Evolutionary conservation across 2,888 invertebrate genomes (phyloP), one percentile per base, ranked within the genome.

Genomic region (Andrena dorsata): DNA sequence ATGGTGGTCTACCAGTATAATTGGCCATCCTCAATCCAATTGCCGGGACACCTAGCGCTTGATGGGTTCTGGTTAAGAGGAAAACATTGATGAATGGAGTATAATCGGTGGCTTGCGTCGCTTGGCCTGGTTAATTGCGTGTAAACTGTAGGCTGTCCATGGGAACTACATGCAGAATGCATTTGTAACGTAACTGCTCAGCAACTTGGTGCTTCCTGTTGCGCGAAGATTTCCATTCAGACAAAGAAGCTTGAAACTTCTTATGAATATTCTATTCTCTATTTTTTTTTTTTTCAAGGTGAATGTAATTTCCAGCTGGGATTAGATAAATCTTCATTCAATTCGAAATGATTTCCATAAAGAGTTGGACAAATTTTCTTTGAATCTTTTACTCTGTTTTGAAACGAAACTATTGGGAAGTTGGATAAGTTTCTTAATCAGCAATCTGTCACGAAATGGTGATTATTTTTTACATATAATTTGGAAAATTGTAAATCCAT

Each of bases 51-150:
- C 32, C 70, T 32, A 70, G 58, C 30, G 35, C 32, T 70, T n/a
- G 75, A 81, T 68, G 81, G 70, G 28, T 71, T 66, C 82, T 72
- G 65, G 82, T 71, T 72, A 83, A 77, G 83, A 77, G 74, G 65
- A 32, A 49, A 68, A 32, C 66, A 35, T 66, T 69, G 77, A 83
- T 72, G 82, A 82, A 82, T 74, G 66, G 83, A 49, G 70, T 41
- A 74, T 83, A 83, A 83, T 83, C 78, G 76, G 74, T 61, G 73
- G 70, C 47, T 77, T 47, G 82, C 68, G 56, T 68, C 60, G 61
- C 53, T 60, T 32, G 30, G 58, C 28, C 47, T 66, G 51, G 53
- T 71, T 81, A 81, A 81, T 70, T 75, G 75, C 75, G 66, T 81
- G 65, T 49, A 69, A 80, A 72, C 80, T 80, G 68, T 72, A 64